Conservation (phyloP, 2,113 vertebrate genomes). For the Atractosteus spatula region DNA sequence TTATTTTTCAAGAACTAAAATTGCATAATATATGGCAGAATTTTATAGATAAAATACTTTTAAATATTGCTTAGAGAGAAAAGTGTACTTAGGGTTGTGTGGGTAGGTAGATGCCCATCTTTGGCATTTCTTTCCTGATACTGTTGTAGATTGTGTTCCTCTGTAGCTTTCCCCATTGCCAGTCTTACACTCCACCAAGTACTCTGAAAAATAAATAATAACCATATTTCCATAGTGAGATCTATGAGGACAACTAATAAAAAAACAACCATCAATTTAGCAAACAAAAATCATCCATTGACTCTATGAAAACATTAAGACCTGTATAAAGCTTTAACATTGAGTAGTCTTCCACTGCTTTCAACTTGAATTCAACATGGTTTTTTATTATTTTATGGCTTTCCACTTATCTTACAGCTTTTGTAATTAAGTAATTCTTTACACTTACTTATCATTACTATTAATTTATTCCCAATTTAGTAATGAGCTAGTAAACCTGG, state of each 20-base stretch:
- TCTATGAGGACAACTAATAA: neutral
- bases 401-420: no score
- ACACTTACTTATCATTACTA: no score
- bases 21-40: neutral
- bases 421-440: no score
- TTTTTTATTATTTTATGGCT: no score
- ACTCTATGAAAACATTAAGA: neutral
- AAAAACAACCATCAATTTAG: neutral
- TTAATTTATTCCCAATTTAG: no score
- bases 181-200: constrained; percentile 59
- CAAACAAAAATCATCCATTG: neutral
- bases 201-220: constrained; percentile 45
- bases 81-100: constrained; percentile 58
- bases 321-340: no score
- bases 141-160: constrained; percentile 61
- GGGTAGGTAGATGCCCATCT: constrained; percentile 50
- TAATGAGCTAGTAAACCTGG: no score
- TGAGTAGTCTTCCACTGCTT: no score
- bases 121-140: constrained; percentile 56
- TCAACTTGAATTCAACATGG: no score
- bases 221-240: constrained; percentile 7
- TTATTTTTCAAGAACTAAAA: neutral
- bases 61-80: neutral
- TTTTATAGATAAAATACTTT: neutral
- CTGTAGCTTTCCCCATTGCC: constrained; percentile 62